Evolutionary conservation across 2,113 vertebrate species (phyloP), one percentile per base, ranked within the genome.

Genomic region (Lagenorhynchus albirostris): DNA sequence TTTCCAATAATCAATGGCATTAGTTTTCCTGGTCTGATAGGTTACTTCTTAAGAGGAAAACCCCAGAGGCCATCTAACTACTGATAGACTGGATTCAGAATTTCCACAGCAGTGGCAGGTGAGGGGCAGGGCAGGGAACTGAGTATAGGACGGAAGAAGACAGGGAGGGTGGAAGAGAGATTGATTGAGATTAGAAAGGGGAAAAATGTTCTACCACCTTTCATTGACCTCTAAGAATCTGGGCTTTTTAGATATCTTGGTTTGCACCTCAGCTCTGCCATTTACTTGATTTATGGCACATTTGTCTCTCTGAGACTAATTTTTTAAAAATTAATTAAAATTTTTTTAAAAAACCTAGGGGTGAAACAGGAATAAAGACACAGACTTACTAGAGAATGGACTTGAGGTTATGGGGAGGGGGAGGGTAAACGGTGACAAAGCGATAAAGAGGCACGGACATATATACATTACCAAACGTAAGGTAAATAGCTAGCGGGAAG

Each of bases 11-110:
- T 71, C n/a, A 60, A 68, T 29, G 20, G 5, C 25, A 74, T 90
- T 33, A 62, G 26, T 87, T 93, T 83, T 77, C n/a, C 68, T 4
- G 6, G 4, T 91, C 31, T 82, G 33, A 36, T 87, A 76, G 84
- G 23, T 84, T 88, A 91, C 20, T 83, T 65, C 41, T 97, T 87
- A 84, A 41, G 15, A 83, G 15, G 41, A 91, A 95, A 91, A 58
- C 26, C 10, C 44, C n/a, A 82, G 36, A 91, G n/a, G 53, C 82
- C 44, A 91, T 82, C 62, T 81, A 94, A 41, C 33, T 83, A 70
- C 62, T 83, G 25, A 31, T 71, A 97, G 68, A 73, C 63, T 79
- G 25, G 21, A 79, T 79, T 77, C 47, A 26, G 47, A 91, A 83
- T 95, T 91, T 88, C 53, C 82, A 58, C 68, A 58, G 18, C 55